phyloP scores from a whole-genome alignment of 2,797 vertebrate species.

The Anguilla marmorata region DNA sequence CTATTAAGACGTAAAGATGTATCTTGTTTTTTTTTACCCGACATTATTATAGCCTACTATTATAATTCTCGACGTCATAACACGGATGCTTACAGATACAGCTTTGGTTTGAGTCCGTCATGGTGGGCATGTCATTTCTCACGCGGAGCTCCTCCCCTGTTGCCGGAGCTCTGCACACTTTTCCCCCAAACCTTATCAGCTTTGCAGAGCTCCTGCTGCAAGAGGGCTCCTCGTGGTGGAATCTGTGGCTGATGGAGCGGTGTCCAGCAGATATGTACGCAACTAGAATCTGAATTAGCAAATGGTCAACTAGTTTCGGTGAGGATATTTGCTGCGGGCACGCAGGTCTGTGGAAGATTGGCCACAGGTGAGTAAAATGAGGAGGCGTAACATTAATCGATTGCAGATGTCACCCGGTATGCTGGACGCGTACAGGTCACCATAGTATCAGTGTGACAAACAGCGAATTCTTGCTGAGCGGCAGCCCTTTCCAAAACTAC shows the following conservation, averaged over 20 bases:
- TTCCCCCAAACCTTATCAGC: not conserved
- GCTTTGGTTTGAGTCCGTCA: not conserved
- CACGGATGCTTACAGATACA: not conserved
- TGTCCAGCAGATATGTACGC: not conserved
- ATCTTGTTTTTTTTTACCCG: too few species aligned
- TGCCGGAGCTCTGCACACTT: not conserved
- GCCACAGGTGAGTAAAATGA: not conserved
- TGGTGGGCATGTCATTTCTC: conserved; percentile 1
- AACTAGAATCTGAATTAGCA: not conserved
- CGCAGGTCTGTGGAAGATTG: not conserved
- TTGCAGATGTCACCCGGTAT: not conserved
- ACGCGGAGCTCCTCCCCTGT: conserved; percentile 5
- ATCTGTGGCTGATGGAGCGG: not conserved
- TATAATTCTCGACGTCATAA: not conserved
- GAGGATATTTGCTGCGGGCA: not conserved
- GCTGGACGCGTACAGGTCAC: not conserved
- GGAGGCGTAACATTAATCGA: not conserved
- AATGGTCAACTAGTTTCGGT: not conserved
- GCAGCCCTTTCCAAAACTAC: not conserved
- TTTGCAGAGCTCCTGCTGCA: not conserved
- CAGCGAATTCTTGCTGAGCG: not conserved
- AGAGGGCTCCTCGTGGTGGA: not conserved
- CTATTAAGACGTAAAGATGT: too few species aligned
- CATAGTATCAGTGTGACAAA: not conserved
- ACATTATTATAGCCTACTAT: too few species aligned